A percentile compares a stretch with the other conserved stretches of the same genome.
Evolutionary conservation across 2,113 vertebrate species (phyloP).

Genomic region (Probosciger aterrimus): DNA sequence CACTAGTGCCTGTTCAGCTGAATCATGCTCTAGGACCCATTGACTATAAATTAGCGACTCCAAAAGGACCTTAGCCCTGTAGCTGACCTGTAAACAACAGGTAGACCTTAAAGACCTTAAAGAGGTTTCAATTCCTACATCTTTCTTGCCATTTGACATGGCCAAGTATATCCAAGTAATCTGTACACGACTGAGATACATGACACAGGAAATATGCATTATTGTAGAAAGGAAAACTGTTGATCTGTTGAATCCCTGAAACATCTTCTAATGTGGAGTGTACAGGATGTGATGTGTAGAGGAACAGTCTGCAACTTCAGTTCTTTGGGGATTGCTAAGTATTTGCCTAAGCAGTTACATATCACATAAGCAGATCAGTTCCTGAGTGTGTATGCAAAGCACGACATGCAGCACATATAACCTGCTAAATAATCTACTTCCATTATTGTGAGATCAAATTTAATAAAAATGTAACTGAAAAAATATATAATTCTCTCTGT

Average conservation of each 20-base stretch:
- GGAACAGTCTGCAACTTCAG: background rate
- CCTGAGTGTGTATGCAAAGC: background rate
- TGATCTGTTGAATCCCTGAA: background rate
- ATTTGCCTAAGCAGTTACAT: background rate
- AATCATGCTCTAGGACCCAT: background rate
- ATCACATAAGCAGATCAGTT: background rate
- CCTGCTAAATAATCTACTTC: background rate
- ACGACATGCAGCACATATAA: background rate
- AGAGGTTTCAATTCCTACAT: background rate
- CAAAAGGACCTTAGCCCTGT: background rate
- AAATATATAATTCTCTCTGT: background rate
- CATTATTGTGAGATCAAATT: background rate
- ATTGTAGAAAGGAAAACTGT: background rate
- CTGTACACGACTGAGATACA: background rate
- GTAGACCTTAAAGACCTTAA: background rate
- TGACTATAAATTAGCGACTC: background rate
- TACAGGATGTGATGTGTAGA: background rate
- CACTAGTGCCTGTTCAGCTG: background rate
- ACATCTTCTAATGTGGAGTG: background rate
- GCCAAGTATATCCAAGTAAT: background rate
- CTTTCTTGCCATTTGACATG: background rate
- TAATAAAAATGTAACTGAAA: background rate
- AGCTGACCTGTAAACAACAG: background rate
- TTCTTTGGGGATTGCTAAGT: background rate
- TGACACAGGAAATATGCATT: background rate